Evolutionary conservation across 2,888 invertebrate species (phyloP), one percentile per base, ranked within the genome.

Genomic region (Calameuta pallipes): DNA sequence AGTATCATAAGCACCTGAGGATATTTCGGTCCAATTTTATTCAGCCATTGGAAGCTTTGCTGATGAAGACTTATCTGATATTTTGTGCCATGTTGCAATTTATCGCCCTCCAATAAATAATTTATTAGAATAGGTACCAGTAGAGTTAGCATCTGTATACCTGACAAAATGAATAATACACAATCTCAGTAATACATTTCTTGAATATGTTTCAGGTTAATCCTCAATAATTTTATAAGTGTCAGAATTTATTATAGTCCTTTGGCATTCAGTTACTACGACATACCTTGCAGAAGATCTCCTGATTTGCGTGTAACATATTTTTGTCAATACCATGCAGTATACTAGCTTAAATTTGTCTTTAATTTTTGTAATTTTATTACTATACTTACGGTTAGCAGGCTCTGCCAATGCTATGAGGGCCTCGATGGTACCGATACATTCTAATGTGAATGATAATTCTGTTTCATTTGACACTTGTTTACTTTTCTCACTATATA

Each of bases 51-150:
- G 84, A 99, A 94, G 82, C 97, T 96, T 86, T 96, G 95, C 83
- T 98, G 98, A 91, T 99, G 98, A 71, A 98, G 92, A 75, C 94
- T 93, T 69, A 94, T 93, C 70, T 94, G 94, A 89, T 95, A 94
- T 83, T 95, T 94, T 79, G 94, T 93, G 56, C 94, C 92, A 71
- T 93, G 92, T 83, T 93, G 93, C 69, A 95, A 88, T 85, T 94
- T 94, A 74, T 93, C 92, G 15, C 94, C 94, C 82, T 96, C 96
- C 79, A 96, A 93, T 79, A 99, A 92, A 90, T 96, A 97, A 86
- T 96, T 96, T 75, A 98, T 96, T 84, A 99, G 94, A 80, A 98
- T 96, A 73, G 99, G 98, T 80, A 98, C 97, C 80, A 98, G 93
- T 73, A 99, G 93, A 83, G 96, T 96, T 77, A 99, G 92, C 94